phyloP scores from a whole-genome alignment of 2,797 vertebrate genomes.

The Chelonia mydas region DNA sequence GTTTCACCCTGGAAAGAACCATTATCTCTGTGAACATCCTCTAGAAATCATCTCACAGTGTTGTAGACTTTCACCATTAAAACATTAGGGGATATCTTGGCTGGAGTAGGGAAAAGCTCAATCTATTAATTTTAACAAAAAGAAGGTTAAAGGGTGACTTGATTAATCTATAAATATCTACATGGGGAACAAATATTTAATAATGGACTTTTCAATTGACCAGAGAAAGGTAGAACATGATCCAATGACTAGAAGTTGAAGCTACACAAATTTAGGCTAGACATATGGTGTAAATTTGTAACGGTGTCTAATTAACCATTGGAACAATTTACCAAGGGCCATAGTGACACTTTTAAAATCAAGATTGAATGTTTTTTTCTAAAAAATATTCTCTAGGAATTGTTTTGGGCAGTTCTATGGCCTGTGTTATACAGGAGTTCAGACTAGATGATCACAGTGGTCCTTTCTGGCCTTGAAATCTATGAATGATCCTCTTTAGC shows the following conservation, averaged over 20 bases:
- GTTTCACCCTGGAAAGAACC: constrained; percentile 25
- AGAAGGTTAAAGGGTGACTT: neutral
- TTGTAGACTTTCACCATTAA: constrained; percentile 12
- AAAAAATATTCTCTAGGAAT: neutral
- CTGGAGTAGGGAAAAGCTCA: constrained; percentile 15
- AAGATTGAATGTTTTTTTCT: neutral
- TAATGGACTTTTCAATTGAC: neutral
- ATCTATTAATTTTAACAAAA: neutral
- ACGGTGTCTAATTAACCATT: neutral
- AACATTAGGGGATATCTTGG: constrained; percentile 8
- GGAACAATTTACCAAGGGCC: neutral
- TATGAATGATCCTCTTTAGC: neutral
- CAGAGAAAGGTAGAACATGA: neutral
- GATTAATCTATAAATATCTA: neutral
- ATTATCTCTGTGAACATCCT: constrained; percentile 41
- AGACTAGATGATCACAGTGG: neutral
- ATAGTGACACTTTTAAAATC: neutral
- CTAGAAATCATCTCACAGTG: constrained; percentile 30
- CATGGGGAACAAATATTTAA: neutral
- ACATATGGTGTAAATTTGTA: neutral
- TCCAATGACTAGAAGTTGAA: neutral
- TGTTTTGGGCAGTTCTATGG: neutral
- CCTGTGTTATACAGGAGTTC: neutral
- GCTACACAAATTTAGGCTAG: neutral
- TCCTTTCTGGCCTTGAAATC: neutral